A percentile compares a stretch with the other conserved stretches of the same genome.
These are phyloP conservation scores for Euglossa dilemma DNA, from an alignment of 1,140 invertebrate species.

Conservation along the genomic window DNA sequence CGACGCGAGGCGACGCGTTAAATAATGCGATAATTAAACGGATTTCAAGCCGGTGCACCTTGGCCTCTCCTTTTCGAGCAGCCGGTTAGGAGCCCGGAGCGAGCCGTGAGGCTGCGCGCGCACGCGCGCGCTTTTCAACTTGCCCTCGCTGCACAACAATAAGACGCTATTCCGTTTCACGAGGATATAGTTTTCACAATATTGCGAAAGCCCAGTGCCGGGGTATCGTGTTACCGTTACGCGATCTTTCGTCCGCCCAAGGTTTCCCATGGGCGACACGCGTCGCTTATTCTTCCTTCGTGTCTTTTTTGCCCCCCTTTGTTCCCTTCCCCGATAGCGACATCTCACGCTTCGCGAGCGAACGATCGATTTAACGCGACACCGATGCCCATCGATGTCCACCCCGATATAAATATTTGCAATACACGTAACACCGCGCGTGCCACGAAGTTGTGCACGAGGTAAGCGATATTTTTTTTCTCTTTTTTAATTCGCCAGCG, in stretches of 20 bases:
- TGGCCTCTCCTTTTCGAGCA: constrained; percentile 10
- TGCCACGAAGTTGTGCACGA: background rate
- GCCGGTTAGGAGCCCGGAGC: background rate
- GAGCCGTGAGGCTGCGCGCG: background rate
- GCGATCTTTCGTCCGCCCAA: constrained; percentile 26
- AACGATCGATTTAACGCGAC: constrained; percentile 2
- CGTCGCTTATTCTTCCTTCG: background rate
- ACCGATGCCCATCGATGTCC: background rate
- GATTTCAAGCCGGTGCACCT: constrained; percentile 33
- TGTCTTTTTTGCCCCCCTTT: background rate
- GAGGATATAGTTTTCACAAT: constrained; percentile 50
- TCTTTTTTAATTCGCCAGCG: background rate
- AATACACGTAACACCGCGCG: background rate
- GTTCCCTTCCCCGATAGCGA: background rate
- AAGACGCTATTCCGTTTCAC: constrained; percentile 47
- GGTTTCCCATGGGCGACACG: background rate
- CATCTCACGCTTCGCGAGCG: background rate
- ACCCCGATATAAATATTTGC: constrained; percentile 23
- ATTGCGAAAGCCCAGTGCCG: constrained; percentile 22
- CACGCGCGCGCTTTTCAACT: constrained; percentile 21
- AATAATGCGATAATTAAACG: constrained; percentile 13
- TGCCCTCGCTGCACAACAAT: background rate
- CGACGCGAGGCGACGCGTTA: background rate
- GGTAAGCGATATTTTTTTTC: background rate
- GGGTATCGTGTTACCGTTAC: constrained; percentile 9